phyloP scores from a whole-genome alignment of 1,140 invertebrate genomes.

The Anagrus nilaparvatae region DNA sequence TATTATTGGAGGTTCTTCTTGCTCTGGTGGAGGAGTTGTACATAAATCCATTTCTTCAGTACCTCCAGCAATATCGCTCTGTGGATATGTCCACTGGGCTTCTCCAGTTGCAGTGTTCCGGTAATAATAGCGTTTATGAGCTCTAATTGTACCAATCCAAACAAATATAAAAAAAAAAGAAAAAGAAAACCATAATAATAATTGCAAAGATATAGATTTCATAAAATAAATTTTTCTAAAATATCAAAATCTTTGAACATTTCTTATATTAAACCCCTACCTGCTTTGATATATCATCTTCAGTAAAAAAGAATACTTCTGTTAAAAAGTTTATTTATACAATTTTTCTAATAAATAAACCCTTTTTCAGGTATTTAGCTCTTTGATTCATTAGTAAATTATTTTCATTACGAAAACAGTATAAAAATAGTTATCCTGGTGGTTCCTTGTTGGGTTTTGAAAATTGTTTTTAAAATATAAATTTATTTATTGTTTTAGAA shows the following conservation, averaged over 20 bases:
- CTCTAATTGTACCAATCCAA: conserved; percentile 42
- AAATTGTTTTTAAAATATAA: too few species aligned
- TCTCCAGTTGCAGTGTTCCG: conserved; percentile 47
- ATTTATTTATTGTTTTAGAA: too few species aligned
- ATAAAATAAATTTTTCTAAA: conserved; percentile 11
- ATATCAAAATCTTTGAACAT: too few species aligned
- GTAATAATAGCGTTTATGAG: conserved; percentile 61
- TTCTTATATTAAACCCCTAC: conserved; percentile 27
- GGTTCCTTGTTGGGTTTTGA: too few species aligned
- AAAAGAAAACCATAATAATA: conserved; percentile 16
- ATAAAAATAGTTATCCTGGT: too few species aligned
- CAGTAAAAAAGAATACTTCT: too few species aligned
- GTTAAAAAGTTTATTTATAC: too few species aligned
- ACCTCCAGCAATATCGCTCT: conserved; percentile 41
- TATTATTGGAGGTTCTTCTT: conserved; percentile 31
- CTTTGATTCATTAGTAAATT: conserved; percentile 5
- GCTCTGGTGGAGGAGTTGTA: conserved; percentile 45
- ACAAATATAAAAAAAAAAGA: conserved; percentile 32
- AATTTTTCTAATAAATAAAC: too few species aligned
- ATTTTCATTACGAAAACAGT: too few species aligned
- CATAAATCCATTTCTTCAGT: conserved; percentile 54
- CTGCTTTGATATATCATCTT: conserved; percentile 23
- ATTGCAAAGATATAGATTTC: too few species aligned
- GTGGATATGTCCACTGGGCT: conserved; percentile 59
- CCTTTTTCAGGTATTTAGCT: too few species aligned